Evolutionary conservation across 2,113 vertebrate species (phyloP), one percentile per base, ranked within the genome.

Genomic region (Bufo bufo): DNA sequence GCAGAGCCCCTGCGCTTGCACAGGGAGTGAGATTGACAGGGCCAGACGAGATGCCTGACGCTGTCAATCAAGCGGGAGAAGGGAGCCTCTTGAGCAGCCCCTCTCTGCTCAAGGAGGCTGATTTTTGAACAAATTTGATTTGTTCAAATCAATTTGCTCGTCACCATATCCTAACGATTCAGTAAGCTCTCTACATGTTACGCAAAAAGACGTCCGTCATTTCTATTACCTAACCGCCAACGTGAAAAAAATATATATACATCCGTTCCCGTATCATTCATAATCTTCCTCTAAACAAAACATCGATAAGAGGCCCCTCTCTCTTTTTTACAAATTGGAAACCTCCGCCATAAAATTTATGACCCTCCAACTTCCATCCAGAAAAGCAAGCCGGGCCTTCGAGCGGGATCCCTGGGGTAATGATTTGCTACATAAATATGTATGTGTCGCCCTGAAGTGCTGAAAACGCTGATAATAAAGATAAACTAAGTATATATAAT

Each of bases 401-500:
- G 81, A 23, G 59, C 86, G 19, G 20, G 66, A 54, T 78, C 72
- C 87, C 87, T 14, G 78, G 87, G 81, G 87, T 89, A 89, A 84
- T 84, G 59, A 83, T 83, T 50, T 89, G 87, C 82, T 78, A 58
- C 72, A 69, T 89, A 84, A 84, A 83, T 82, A 78, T 89, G 82
- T 89, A 82, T 89, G 82, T 78, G 87, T 84, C 91, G 88, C 56
- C 87, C 82, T 90, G 90, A 94, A 92, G 91, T 91, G 91, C 90
- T 93, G 92, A 93, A 94, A 93, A 90, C 90, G 91, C 89, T 93
- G 92, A 93, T 92, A 93, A 93, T 92, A 93, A 93, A 93, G 91
- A 92, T 93, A 94, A 94, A 94, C 91, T 74, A 93, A 93, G 92
- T 90, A 92, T 92, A 94, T 94, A 93, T 94, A 92, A 94, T 93